Base-by-base conservation (phyloP, 2,888 invertebrate genomes). In the Thymelicus acteon region DNA sequence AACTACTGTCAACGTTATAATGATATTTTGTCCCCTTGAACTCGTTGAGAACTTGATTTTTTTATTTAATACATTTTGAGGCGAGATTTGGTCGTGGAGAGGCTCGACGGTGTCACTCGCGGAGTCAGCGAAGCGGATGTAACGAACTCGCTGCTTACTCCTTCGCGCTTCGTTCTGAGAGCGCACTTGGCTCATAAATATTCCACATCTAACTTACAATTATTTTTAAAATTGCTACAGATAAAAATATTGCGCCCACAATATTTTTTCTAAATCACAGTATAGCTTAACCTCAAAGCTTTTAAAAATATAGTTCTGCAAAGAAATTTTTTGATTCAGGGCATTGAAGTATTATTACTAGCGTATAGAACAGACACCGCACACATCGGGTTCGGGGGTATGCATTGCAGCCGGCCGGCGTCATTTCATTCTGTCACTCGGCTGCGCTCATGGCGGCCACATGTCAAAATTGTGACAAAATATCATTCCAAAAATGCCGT, bases 61-160 rank as follows among this genome's bases (percentile, higher is more conserved):
- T 84, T 87, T 86, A 87, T 87, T 88, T 86, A 87, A 87, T 88
- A 86, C 78, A 85, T 85, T 88, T 86, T 81, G 81, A 81, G 82
- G 83, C 84, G 88, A 86, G 87, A 84, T 88, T 89, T 84, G 85
- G 85, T 80, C 80, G 82, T 86, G 81, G 83, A 88, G 89, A 85
- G 89, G 79, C 82, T 84, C 83, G 84, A 80, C 82, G 88, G 86
- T 85, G 88, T 89, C 92, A 88, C 93, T 92, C 89, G 87, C 82
- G 87, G 75, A 85, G 76, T 78, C 92, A 89, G 84, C 85, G 87
- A 84, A 82, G 91, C 93, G 91, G 74, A 78, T 84, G 82, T 93
- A 93, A 93, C 91, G 92, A 93, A 88, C 89, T 83, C 84, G 80
- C 83, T 82, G 84, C 80, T 81, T 79, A 81, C 79, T 81, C 76